phyloP scores from a whole-genome alignment of 2,888 invertebrate species.

The Pristionchus mayeri region DNA sequence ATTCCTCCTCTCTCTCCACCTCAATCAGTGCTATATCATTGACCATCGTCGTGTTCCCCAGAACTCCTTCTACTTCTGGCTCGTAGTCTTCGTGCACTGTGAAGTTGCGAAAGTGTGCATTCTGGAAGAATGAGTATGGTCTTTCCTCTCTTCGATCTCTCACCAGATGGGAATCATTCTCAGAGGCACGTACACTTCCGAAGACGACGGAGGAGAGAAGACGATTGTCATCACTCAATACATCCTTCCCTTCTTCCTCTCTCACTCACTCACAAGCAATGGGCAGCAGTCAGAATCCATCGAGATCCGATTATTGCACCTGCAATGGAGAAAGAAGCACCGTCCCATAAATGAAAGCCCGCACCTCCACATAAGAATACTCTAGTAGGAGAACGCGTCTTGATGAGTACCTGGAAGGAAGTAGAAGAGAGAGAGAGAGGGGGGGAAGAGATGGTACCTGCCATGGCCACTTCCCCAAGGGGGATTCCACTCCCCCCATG shows the following conservation, averaged over 20 bases:
- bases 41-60: neutral
- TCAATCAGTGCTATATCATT: slow-evolving; percentile 20
- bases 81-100: neutral
- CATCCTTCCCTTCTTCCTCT: neutral
- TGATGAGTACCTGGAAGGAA: neutral
- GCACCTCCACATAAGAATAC: slow-evolving; percentile 4
- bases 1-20: neutral
- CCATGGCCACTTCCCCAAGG: neutral
- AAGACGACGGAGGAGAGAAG: neutral
- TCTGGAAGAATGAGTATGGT: neutral
- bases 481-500: neutral
- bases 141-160: neutral
- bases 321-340: neutral
- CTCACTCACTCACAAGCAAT: slow-evolving; percentile 5
- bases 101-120: neutral
- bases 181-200: neutral
- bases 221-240: neutral
- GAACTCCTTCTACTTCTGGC: neutral
- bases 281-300: slow-evolving; percentile 31
- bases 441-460: neutral
- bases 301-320: neutral
- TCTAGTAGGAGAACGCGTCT: neutral
- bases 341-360: neutral
- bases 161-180: neutral
- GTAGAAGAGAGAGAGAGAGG: no score